Percentiles rank a stretch among this genome's conserved stretches.
Conservation (phyloP, 2,888 invertebrate genomes). For the Sinelater perroti region DNA sequence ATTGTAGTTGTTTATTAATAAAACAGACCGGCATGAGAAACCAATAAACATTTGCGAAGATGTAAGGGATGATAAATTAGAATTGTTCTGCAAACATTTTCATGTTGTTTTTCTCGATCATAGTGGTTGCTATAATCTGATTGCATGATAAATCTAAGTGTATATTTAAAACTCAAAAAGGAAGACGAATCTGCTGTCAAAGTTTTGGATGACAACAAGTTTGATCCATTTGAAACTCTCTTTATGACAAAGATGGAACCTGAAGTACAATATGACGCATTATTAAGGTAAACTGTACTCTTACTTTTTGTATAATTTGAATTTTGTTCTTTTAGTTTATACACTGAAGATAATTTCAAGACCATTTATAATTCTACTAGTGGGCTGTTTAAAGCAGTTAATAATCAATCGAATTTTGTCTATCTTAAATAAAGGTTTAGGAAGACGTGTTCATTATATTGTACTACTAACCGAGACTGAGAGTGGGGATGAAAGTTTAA, state of each 20-base stretch:
- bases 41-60: constrained; percentile 59
- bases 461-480: constrained; percentile 55
- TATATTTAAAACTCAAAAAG: constrained; percentile 70
- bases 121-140: constrained; percentile 81
- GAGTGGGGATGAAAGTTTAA: constrained; percentile 42
- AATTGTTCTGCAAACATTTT: constrained; percentile 71
- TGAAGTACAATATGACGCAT: constrained; percentile 79
- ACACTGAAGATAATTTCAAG: constrained; percentile 39
- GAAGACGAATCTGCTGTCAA: constrained; percentile 77
- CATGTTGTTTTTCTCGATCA: constrained; percentile 84
- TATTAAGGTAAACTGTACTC: constrained; percentile 70
- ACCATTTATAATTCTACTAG: constrained; percentile 47
- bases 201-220: constrained; percentile 74
- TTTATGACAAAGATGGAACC: constrained; percentile 81
- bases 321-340: constrained; percentile 32
- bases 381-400: constrained; percentile 49
- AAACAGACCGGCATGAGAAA: constrained; percentile 47
- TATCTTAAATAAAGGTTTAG: constrained; percentile 57
- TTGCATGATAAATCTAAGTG: constrained; percentile 71
- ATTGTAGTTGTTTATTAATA: constrained; percentile 80
- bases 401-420: constrained; percentile 48
- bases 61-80: constrained; percentile 59
- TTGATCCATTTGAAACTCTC: constrained; percentile 80
- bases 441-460: constrained; percentile 62
- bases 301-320: background rate